Conservation (phyloP, 2,113 vertebrate species). For the Tricholaema leucomelas region DNA sequence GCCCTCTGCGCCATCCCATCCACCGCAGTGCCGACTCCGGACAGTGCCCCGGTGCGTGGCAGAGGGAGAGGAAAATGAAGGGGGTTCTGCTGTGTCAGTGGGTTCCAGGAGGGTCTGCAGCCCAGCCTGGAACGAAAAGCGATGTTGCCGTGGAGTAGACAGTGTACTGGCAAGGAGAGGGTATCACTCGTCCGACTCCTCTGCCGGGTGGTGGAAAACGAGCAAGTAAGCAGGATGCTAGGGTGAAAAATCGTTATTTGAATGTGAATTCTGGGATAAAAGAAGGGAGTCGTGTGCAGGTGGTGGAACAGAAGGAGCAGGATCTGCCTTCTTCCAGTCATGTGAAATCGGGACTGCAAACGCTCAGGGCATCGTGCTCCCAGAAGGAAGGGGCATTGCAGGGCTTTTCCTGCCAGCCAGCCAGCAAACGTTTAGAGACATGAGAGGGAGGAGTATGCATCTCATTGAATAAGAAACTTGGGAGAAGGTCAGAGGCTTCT, state of each 20-base stretch:
- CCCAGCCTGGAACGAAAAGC: neutral
- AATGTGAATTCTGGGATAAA: neutral
- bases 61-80: neutral
- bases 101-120: neutral
- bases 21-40: neutral
- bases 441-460: neutral
- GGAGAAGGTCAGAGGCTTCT: slow-evolving; percentile 8
- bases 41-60: neutral
- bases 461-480: neutral
- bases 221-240: neutral
- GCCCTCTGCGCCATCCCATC: neutral
- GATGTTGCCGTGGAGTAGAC: too few relatives aligned
- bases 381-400: neutral
- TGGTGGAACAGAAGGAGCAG: neutral
- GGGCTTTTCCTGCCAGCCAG: neutral
- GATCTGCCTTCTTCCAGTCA: neutral
- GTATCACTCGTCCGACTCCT: too few relatives aligned
- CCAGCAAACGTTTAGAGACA: neutral
- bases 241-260: neutral
- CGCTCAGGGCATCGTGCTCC: neutral
- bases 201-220: neutral
- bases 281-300: neutral
- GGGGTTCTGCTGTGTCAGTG: neutral
- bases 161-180: neutral
- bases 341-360: neutral